A percentile compares a stretch with the other conserved stretches of the same genome.
phyloP scores from a whole-genome alignment of 2,797 vertebrate genomes.

The Anomalospiza imberbis region DNA sequence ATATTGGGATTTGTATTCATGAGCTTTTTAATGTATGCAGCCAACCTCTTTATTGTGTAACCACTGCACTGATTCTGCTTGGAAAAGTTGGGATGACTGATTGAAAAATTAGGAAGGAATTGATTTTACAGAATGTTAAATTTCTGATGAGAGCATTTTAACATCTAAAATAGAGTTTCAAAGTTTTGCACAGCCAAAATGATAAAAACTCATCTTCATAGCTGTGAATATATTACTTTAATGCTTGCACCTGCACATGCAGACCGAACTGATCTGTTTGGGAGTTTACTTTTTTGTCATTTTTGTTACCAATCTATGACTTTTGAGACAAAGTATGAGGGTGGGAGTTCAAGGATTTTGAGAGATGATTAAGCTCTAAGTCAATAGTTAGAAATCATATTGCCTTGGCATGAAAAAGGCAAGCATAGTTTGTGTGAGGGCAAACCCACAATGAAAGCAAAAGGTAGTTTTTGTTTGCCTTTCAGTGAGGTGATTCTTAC shows the following conservation, averaged over 20 bases:
- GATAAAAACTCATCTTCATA: not conserved
- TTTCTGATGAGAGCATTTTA: not conserved
- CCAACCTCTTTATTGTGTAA: slow-evolving; percentile 4
- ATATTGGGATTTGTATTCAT: not conserved
- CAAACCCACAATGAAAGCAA: not conserved
- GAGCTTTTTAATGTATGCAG: slow-evolving; percentile 11
- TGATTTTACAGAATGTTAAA: not conserved
- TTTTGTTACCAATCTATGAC: not conserved
- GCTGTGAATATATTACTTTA: not conserved
- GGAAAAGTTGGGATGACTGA: not conserved
- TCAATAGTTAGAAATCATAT: not conserved
- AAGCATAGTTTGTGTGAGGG: not conserved
- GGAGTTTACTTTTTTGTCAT: not conserved
- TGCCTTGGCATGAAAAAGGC: not conserved
- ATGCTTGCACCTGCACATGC: not conserved
- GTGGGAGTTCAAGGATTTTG: not conserved
- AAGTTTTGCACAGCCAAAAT: not conserved
- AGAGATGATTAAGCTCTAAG: not conserved
- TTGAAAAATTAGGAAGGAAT: not conserved
- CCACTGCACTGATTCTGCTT: not conserved
- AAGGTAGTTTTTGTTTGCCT: not conserved
- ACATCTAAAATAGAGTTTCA: not conserved
- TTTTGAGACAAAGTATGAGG: not conserved
- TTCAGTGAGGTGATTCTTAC: not conserved
- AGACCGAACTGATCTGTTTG: not conserved